These are phyloP conservation scores for Rotaria macrura DNA, from an alignment of 2,888 invertebrate genomes.

Conservation along the genomic window DNA sequence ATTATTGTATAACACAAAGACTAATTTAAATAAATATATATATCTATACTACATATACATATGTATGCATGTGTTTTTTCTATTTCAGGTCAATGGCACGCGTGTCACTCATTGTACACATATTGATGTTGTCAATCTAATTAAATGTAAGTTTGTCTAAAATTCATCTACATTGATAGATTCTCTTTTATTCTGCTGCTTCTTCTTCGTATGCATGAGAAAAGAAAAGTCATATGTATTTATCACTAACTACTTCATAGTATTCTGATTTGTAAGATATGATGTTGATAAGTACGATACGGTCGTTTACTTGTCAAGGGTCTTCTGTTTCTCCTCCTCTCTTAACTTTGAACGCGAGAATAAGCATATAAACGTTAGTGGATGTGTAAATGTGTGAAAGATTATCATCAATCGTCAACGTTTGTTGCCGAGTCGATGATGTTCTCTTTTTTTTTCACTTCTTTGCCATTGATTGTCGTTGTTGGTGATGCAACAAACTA, in stretches of 20 bases:
- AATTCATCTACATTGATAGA: background rate
- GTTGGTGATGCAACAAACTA: background rate
- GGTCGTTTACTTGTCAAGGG: background rate
- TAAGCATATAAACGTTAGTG: background rate
- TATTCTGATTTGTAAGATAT: background rate
- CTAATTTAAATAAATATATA: no score
- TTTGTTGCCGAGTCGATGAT: background rate
- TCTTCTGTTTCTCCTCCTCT: background rate
- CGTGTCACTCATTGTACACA: slow-evolving; percentile 82
- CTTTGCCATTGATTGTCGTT: background rate
- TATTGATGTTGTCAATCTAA: slow-evolving; percentile 83
- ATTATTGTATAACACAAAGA: background rate
- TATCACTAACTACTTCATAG: background rate
- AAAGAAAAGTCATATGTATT: background rate
- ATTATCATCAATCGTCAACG: background rate
- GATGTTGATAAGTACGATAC: background rate
- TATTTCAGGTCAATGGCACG: slow-evolving; percentile 71
- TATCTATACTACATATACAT: no score
- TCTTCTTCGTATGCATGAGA: background rate
- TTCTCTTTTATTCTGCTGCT: background rate
- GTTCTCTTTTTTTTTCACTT: background rate
- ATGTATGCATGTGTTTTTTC: background rate
- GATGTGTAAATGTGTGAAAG: background rate
- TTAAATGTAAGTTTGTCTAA: slow-evolving; percentile 66
- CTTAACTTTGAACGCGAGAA: background rate